Percentiles rank a stretch among this genome's conserved stretches.
phyloP scores from a whole-genome alignment of 2,797 vertebrate genomes.

The Melanotaenia trifasciata region DNA sequence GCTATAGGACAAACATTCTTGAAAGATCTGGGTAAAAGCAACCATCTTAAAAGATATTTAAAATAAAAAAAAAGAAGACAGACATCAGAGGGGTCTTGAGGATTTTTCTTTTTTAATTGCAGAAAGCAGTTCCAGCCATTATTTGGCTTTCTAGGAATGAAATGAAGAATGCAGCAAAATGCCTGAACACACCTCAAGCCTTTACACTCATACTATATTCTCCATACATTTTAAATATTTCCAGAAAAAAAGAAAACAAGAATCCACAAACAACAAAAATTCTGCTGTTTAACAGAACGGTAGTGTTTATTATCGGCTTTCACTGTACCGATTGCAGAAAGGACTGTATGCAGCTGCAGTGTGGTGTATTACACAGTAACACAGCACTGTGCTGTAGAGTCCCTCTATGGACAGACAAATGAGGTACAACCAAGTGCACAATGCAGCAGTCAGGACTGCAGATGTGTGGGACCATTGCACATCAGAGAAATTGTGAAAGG shows the following conservation, averaged over 20 bases:
- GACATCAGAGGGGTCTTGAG: slow-evolving; percentile 35
- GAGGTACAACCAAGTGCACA: slow-evolving; percentile 47
- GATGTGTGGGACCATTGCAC: slow-evolving; percentile 6
- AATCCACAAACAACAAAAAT: slow-evolving; percentile 31
- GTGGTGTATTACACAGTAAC: slow-evolving; percentile 70
- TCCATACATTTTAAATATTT: slow-evolving; percentile 41
- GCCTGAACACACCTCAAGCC: slow-evolving; percentile 63
- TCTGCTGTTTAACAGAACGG: slow-evolving; percentile 40
- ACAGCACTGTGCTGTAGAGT: slow-evolving; percentile 61
- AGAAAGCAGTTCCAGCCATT: slow-evolving; percentile 74
- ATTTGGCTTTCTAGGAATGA: slow-evolving; percentile 65
- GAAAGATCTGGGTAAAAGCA: background rate
- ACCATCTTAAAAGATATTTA: slow-evolving; percentile 4
- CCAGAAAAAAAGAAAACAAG: slow-evolving; percentile 5
- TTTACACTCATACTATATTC: slow-evolving; percentile 49
- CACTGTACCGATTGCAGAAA: slow-evolving; percentile 50
- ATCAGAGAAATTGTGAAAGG: slow-evolving; percentile 8
- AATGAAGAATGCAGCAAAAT: slow-evolving; percentile 69
- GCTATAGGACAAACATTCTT: background rate
- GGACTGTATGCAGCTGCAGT: slow-evolving; percentile 47
- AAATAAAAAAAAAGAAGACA: slow-evolving; percentile 6
- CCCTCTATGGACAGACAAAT: slow-evolving; percentile 27
- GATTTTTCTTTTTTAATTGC: slow-evolving; percentile 78
- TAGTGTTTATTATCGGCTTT: slow-evolving; percentile 40
- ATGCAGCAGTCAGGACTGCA: slow-evolving; percentile 62